Conservation (phyloP, 1,140 invertebrate genomes). For the Streblospio benedicti region DNA sequence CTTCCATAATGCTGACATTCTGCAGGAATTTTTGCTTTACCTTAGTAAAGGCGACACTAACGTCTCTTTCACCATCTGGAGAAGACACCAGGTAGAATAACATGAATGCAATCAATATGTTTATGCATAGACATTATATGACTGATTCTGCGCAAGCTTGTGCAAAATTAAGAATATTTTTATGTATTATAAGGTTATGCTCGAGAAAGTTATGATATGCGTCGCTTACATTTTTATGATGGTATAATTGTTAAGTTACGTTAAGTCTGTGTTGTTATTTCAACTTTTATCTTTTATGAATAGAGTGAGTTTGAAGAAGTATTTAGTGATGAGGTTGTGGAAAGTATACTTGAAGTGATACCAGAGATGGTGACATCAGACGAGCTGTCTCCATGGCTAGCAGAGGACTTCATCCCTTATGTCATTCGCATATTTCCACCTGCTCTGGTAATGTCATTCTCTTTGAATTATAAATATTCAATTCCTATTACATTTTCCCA, state of each 20-base stretch:
- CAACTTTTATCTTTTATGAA: neutral
- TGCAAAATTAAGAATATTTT: too few relatives aligned
- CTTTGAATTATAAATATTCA: neutral
- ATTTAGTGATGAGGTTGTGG: constrained; percentile 18
- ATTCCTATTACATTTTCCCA: neutral
- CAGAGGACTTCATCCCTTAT: constrained; percentile 27
- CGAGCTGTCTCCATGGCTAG: constrained; percentile 24
- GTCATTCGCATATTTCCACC: constrained; percentile 25
- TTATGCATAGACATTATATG: neutral
- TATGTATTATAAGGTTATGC: too few relatives aligned
- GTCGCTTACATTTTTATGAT: too few relatives aligned
- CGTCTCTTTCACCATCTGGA: constrained; percentile 22
- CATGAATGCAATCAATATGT: neutral
- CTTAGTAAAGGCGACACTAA: constrained; percentile 20
- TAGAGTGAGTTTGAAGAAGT: constrained; percentile 24
- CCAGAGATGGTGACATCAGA: constrained; percentile 19
- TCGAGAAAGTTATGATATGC: too few relatives aligned
- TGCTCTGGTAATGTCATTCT: constrained; percentile 24
- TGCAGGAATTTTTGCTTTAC: constrained; percentile 20
- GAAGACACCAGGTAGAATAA: constrained; percentile 23
- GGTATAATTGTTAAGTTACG: too few relatives aligned
- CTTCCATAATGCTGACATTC: constrained; percentile 25
- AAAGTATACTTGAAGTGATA: constrained; percentile 25
- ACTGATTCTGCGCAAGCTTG: too few relatives aligned
- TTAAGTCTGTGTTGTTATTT: too few relatives aligned